Percentiles rank a stretch among this genome's conserved stretches.
phyloP scores from a whole-genome alignment of 2,797 vertebrate genomes.

The Pseudocheirus occidentalis region DNA sequence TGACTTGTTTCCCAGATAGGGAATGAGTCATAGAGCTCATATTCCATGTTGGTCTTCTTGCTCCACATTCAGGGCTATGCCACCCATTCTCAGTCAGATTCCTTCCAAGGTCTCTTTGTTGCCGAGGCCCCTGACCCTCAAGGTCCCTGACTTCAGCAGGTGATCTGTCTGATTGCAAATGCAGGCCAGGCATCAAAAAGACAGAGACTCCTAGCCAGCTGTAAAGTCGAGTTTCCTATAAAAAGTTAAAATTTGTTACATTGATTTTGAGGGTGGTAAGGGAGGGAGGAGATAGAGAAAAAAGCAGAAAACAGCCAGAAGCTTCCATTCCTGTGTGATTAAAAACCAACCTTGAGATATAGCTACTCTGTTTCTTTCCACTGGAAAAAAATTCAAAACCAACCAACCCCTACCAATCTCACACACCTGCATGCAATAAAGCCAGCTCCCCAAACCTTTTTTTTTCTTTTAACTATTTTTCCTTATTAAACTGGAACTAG shows the following conservation, averaged over 20 bases:
- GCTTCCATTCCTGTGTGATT: constrained; percentile 60
- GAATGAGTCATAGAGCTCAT: neutral
- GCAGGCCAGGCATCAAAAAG: constrained; percentile 13
- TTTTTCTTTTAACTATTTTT: constrained; percentile 53
- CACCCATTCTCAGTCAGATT: neutral
- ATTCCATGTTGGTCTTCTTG: neutral
- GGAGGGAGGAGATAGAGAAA: neutral
- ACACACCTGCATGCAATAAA: constrained; percentile 73
- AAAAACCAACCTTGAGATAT: constrained; percentile 58
- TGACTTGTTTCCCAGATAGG: neutral
- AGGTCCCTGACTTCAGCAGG: neutral
- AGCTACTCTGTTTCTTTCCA: constrained; percentile 55
- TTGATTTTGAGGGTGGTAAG: constrained; percentile 56
- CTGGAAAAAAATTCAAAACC: constrained; percentile 48
- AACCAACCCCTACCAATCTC: neutral
- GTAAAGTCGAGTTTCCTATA: constrained; percentile 65
- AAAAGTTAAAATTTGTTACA: constrained; percentile 65
- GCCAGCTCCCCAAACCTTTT: constrained; percentile 28
- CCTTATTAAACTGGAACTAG: constrained; percentile 78
- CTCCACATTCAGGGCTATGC: neutral
- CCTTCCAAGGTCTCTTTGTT: neutral
- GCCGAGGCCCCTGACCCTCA: neutral
- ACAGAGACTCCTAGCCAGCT: constrained; percentile 12
- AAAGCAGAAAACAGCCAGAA: constrained; percentile 56
- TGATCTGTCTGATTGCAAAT: neutral